These are phyloP conservation scores for Anguilla japonica DNA, from an alignment of 2,113 vertebrate species.

Conservation along the genomic window DNA sequence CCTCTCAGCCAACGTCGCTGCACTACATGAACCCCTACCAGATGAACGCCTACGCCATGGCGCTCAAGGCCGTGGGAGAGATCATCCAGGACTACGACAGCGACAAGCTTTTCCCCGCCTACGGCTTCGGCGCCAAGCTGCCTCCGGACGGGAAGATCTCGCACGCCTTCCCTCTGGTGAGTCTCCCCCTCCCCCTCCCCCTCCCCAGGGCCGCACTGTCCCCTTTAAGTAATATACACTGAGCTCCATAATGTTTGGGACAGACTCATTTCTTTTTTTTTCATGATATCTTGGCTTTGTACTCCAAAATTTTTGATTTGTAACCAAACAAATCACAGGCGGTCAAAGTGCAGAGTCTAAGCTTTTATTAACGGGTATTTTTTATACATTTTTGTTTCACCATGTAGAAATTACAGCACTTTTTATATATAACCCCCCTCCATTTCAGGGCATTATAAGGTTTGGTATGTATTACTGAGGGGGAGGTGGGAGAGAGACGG, in stretches of 20 bases:
- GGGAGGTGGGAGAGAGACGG: neutral
- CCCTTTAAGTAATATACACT: neutral
- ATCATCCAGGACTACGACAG: conserved; percentile 99
- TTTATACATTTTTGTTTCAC: too few relatives aligned
- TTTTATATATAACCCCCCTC: too few relatives aligned
- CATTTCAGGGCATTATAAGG: too few relatives aligned
- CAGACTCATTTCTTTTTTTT: too few relatives aligned
- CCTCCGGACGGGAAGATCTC: conserved; percentile 96
- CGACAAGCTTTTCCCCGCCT: conserved; percentile 96
- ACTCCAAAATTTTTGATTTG: too few relatives aligned
- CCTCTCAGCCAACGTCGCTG: conserved; percentile 93
- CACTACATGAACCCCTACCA: conserved; percentile 98
- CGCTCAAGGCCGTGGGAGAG: conserved; percentile 94
- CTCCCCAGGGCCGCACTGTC: neutral
- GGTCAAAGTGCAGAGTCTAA: too few relatives aligned
- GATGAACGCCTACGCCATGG: conserved; percentile 97
- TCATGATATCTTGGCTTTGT: too few relatives aligned
- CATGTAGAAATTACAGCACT: too few relatives aligned
- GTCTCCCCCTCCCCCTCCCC: conserved; percentile 17
- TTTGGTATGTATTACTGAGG: too few relatives aligned
- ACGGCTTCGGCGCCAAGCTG: conserved; percentile 95
- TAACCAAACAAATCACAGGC: too few relatives aligned
- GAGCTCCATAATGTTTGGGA: too few relatives aligned
- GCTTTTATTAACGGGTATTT: too few relatives aligned
- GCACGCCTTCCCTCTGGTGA: conserved; percentile 93